phyloP scores from a whole-genome alignment of 2,888 invertebrate genomes.

The Leptopilina drosophilae region DNA sequence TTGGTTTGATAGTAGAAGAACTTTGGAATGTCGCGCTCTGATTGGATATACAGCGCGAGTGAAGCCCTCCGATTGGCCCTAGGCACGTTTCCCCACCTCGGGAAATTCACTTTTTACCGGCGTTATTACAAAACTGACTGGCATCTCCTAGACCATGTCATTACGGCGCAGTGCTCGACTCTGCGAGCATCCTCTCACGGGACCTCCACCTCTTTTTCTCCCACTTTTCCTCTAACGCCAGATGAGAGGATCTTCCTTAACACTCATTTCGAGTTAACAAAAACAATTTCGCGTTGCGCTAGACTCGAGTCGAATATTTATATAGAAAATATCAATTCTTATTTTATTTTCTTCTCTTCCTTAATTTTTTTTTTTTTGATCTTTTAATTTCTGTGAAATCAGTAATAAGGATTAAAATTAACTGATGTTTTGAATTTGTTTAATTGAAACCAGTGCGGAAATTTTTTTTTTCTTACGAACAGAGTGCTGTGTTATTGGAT shows the following conservation, averaged over 20 bases:
- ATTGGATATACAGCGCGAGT: conserved; percentile 65
- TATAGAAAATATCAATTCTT: no score
- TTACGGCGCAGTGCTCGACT: conserved; percentile 75
- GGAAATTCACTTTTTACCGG: conserved; percentile 76
- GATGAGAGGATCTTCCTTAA: conserved; percentile 32
- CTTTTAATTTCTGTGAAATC: background rate
- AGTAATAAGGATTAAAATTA: conserved; percentile 41
- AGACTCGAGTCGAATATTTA: background rate
- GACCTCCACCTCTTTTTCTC: conserved; percentile 50
- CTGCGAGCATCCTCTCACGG: conserved; percentile 70
- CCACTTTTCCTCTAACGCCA: conserved; percentile 47
- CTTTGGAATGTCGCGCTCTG: conserved; percentile 71
- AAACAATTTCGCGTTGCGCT: conserved; percentile 11
- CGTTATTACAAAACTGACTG: conserved; percentile 76
- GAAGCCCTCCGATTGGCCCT: conserved; percentile 69
- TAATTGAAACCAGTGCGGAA: background rate
- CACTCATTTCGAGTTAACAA: conserved; percentile 36
- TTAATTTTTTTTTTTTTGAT: background rate
- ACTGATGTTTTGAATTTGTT: background rate
- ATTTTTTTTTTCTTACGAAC: conserved; percentile 44
- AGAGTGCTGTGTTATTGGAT: conserved; percentile 45
- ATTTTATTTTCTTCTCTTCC: conserved; percentile 11
- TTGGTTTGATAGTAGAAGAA: conserved; percentile 60
- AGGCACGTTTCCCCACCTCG: conserved; percentile 74
- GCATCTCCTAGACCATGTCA: conserved; percentile 77